These are phyloP conservation scores for Acleris sparsana DNA, from an alignment of 2,888 invertebrate species.

Conservation along the genomic window DNA sequence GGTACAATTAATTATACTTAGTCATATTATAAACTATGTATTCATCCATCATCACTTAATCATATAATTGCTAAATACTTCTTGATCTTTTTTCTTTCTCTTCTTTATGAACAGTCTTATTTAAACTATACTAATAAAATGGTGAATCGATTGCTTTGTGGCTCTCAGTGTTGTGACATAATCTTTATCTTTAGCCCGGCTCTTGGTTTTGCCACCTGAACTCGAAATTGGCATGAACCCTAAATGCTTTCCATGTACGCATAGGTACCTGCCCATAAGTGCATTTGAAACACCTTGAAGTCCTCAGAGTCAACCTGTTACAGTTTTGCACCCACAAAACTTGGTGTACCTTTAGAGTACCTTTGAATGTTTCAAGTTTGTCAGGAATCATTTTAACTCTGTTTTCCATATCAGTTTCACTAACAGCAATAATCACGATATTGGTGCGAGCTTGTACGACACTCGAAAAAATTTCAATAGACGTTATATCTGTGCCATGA, in stretches of 20 bases:
- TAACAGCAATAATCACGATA: slow-evolving; percentile 2
- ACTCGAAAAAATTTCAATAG: not conserved
- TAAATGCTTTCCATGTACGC: slow-evolving; percentile 3
- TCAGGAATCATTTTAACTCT: slow-evolving; percentile 4
- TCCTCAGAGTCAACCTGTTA: slow-evolving; percentile 7
- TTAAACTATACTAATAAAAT: slow-evolving; percentile 1
- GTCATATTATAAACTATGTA: not conserved
- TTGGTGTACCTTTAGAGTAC: slow-evolving; percentile 5
- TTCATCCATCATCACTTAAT: not conserved
- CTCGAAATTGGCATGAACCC: not conserved
- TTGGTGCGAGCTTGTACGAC: slow-evolving; percentile 6
- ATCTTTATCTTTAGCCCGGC: not conserved
- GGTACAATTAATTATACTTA: not conserved
- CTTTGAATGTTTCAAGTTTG: slow-evolving; percentile 3
- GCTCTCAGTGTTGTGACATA: not conserved
- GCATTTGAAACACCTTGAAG: slow-evolving; percentile 8
- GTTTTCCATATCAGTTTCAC: not conserved
- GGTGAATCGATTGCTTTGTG: not conserved
- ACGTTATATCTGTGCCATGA: slow-evolving; percentile 1
- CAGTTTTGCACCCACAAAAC: slow-evolving; percentile 2
- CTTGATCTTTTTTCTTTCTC: not conserved
- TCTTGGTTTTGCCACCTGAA: not conserved
- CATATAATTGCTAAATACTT: not conserved
- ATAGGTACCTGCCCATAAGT: slow-evolving; percentile 6
- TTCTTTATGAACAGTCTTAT: slow-evolving; percentile 1